Evolutionary conservation across 92 coral and sea anemone species (phyloP).

Genomic region (Zoanthus sociatus): DNA sequence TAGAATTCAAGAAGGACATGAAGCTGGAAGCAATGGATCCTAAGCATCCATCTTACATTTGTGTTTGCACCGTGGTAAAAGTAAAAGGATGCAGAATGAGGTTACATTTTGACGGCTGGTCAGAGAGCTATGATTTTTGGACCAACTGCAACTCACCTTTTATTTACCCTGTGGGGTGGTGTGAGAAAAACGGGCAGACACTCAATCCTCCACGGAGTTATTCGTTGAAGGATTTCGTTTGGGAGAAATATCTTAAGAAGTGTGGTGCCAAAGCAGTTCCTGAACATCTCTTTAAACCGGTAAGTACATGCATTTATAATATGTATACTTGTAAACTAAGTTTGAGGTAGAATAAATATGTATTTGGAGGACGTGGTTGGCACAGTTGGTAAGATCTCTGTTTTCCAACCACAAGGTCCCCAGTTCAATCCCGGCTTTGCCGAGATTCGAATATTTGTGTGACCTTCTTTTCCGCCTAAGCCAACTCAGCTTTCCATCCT

Average conservation of each 20-base stretch:
- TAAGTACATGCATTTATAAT: slow-evolving; percentile 43
- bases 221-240: slow-evolving; percentile 69
- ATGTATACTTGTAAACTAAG: neutral
- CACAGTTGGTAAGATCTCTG: no score
- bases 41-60: slow-evolving; percentile 94
- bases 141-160: slow-evolving; percentile 93
- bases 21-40: slow-evolving; percentile 97
- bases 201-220: slow-evolving; percentile 94
- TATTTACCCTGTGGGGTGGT: slow-evolving; percentile 95
- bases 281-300: slow-evolving; percentile 81
- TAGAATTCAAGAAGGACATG: slow-evolving; percentile 91
- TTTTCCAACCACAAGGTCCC: no score
- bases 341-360: no score
- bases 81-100: slow-evolving; percentile 94
- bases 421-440: no score
- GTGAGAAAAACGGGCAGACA: slow-evolving; percentile 82
- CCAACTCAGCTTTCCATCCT: no score
- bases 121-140: slow-evolving; percentile 99
- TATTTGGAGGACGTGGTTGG: no score
- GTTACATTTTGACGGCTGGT: slow-evolving; percentile 99
- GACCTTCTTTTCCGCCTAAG: no score
- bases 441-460: no score
- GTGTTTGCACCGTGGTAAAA: slow-evolving; percentile 96
- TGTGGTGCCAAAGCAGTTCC: slow-evolving; percentile 87
- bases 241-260: slow-evolving; percentile 78